These are phyloP conservation scores for Chinchilla lanigera DNA, from an alignment of 2,113 vertebrate genomes.

Conservation along the genomic window DNA sequence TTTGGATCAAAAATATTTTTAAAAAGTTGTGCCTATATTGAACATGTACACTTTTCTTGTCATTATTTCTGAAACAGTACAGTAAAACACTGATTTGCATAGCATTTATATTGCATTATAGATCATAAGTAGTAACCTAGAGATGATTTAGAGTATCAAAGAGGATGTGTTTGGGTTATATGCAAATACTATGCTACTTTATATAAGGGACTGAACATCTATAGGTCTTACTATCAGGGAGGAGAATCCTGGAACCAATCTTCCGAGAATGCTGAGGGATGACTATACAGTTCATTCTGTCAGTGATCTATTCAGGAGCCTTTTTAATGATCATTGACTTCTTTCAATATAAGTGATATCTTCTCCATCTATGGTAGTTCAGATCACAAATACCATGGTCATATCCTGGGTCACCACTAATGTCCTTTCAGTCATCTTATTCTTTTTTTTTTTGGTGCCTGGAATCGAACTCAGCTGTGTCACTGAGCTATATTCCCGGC, in stretches of 20 bases:
- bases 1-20: not conserved
- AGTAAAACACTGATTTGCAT: not conserved
- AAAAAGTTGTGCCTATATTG: not conserved
- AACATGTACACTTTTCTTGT: not conserved
- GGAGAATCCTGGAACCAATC: not conserved
- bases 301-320: not conserved
- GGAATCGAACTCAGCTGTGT: too few relatives aligned
- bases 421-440: not conserved
- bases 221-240: not conserved
- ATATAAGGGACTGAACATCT: not conserved
- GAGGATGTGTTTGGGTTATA: not conserved
- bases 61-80: not conserved
- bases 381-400: not conserved
- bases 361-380: not conserved
- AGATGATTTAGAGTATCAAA: not conserved
- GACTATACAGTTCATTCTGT: not conserved
- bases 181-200: not conserved
- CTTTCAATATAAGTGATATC: not conserved
- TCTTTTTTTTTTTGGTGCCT: too few relatives aligned
- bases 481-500: too few relatives aligned
- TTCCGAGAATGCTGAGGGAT: not conserved
- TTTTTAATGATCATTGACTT: not conserved
- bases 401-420: not conserved
- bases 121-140: not conserved
- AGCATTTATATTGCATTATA: not conserved